Evolutionary conservation across 2,888 invertebrate genomes (phyloP), one percentile per base, ranked within the genome.

Genomic region (Gerosis bhagava): DNA sequence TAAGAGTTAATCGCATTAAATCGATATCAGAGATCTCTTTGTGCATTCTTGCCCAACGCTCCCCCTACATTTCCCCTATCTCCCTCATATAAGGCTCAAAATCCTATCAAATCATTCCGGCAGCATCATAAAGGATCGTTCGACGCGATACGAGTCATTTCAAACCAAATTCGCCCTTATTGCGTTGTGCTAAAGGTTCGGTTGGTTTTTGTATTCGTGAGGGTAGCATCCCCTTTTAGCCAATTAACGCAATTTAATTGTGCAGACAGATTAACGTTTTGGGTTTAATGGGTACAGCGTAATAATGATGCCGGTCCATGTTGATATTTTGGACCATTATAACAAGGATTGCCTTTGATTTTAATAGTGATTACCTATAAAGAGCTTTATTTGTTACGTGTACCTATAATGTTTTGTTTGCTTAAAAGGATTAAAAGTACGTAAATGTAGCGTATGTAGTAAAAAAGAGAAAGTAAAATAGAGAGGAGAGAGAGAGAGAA

Each of bases 241-340:
- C 87, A 87, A 88, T 88, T 88, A 88, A 80, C 77, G 83, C 77
- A 79, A 82, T 82, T 81, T 87, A 87, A 87, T 86, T 82, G 80
- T 77, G 74, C 75, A 73, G 72, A 75, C 81, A 77, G 87, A 86
- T 86, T 84, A 83, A 72, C 72, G 74, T 66, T 67, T 54, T n/a
- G n/a, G 70, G 64, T 69, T 82, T 83, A 86, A 86, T 86, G 83
- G 83, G 83, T 83, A 82, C 77, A 81, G 78, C 78, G 78, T 76
- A 73, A 77, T 71, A n/a, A n/a, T n/a, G 70, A 48, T 45, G 50
- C 10, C 12, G 15, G 31, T 29, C 17, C 22, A 31, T 22, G 34
- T 35, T 26, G 34, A 11, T 36, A 17, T 45, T 45, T 31, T n/a
- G 44, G 44, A 25, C 35, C 29, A 24, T 44, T 29, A 31, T 29